Percentiles rank a stretch among this genome's conserved stretches.
These are phyloP conservation scores for Phragmatobia fuliginosa DNA, from an alignment of 2,888 invertebrate genomes.

Conservation along the genomic window DNA sequence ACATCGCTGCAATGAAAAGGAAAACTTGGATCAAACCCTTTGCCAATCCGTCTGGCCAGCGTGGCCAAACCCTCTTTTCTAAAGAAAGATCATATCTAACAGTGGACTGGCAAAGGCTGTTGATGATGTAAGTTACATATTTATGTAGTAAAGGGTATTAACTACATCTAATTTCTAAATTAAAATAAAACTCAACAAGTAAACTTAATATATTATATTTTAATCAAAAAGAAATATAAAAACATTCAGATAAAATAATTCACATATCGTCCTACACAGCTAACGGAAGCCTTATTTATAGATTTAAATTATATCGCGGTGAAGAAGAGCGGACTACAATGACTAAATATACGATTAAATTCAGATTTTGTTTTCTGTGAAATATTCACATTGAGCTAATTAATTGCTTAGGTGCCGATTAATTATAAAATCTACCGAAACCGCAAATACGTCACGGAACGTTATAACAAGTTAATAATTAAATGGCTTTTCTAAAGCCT, in stretches of 20 bases:
- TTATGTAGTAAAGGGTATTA: too few relatives aligned
- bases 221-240: slow-evolving; percentile 30
- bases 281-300: slow-evolving; percentile 38
- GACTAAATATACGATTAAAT: slow-evolving; percentile 34
- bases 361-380: slow-evolving; percentile 23
- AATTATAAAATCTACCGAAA: slow-evolving; percentile 16
- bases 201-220: slow-evolving; percentile 38
- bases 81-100: too few relatives aligned
- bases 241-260: slow-evolving; percentile 20
- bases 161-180: not conserved
- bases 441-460: slow-evolving; percentile 19
- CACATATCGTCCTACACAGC: slow-evolving; percentile 24
- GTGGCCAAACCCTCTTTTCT: too few relatives aligned
- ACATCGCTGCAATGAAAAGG: too few relatives aligned
- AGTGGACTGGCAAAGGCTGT: too few relatives aligned
- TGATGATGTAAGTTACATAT: too few relatives aligned
- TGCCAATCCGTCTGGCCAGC: too few relatives aligned
- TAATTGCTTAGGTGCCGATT: slow-evolving; percentile 30
- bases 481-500: slow-evolving; percentile 7
- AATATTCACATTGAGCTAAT: slow-evolving; percentile 33
- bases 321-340: slow-evolving; percentile 23
- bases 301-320: slow-evolving; percentile 29
- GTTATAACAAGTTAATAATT: slow-evolving; percentile 16
- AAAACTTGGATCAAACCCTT: too few relatives aligned
- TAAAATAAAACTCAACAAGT: slow-evolving; percentile 37